phyloP scores from a whole-genome alignment of 2,888 invertebrate genomes.

The Caenorhabditis afra region DNA sequence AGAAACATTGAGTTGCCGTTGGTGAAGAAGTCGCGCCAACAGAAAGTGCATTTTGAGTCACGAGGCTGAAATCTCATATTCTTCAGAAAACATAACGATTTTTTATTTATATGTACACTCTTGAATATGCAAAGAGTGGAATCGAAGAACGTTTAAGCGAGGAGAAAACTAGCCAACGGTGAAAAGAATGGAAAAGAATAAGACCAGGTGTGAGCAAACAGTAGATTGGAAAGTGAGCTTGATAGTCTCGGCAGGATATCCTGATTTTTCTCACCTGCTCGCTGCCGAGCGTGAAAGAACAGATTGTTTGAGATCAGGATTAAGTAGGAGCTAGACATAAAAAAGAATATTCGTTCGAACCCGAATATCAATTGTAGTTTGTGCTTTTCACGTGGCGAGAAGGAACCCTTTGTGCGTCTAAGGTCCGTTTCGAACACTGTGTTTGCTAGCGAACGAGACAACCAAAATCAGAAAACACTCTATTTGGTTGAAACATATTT shows the following conservation, averaged over 20 bases:
- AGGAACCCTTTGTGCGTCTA: too few relatives aligned
- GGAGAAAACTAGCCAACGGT: constrained; percentile 5
- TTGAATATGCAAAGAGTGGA: constrained; percentile 1
- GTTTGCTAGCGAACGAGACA: too few relatives aligned
- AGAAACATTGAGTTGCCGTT: constrained; percentile 91
- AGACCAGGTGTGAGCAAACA: constrained; percentile 23
- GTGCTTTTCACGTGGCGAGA: too few relatives aligned
- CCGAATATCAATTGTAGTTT: too few relatives aligned
- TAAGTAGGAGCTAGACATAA: too few relatives aligned
- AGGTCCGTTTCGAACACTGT: too few relatives aligned
- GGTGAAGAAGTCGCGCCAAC: constrained; percentile 91
- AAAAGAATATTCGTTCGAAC: too few relatives aligned
- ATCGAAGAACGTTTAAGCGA: background rate
- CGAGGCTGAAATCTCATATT: background rate
- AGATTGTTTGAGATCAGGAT: too few relatives aligned
- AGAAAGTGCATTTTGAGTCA: constrained; percentile 88
- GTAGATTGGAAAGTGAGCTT: background rate
- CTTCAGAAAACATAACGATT: too few relatives aligned
- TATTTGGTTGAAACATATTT: too few relatives aligned
- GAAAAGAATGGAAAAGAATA: constrained; percentile 4
- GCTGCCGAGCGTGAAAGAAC: background rate
- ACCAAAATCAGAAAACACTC: too few relatives aligned
- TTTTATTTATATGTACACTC: too few relatives aligned
- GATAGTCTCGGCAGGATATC: constrained; percentile 22
- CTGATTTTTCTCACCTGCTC: constrained; percentile 24